Evolutionary conservation across 2,797 vertebrate genomes (phyloP).

Genomic region (Percopsis omiscomaycus): DNA sequence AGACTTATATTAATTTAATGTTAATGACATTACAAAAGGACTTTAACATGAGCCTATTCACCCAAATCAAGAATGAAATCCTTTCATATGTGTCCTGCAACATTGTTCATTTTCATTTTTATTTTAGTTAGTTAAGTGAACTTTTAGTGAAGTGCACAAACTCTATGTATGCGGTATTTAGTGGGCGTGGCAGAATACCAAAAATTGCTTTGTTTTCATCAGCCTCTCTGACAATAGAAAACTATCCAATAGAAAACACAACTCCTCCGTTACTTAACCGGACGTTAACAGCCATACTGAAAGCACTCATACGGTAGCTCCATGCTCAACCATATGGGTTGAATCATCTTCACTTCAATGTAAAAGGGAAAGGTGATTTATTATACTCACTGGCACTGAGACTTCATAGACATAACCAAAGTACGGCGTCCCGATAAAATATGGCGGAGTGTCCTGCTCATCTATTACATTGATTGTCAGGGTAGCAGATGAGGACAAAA

Average conservation of each 20-base stretch:
- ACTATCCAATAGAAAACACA: no score
- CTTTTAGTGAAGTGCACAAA: no score
- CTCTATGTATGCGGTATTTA: no score
- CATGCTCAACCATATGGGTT: no score
- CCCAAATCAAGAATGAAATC: neutral
- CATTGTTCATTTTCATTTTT: no score
- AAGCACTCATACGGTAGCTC: no score
- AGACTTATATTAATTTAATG: neutral
- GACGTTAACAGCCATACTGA: no score
- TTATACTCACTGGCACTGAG: slow-evolving; percentile 82
- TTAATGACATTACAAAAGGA: neutral
- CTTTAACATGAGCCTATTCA: neutral
- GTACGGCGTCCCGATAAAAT: slow-evolving; percentile 90
- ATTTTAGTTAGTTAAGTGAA: no score
- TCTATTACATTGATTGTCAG: slow-evolving; percentile 93
- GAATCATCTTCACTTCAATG: neutral
- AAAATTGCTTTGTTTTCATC: no score
- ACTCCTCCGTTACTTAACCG: no score
- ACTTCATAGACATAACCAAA: slow-evolving; percentile 94
- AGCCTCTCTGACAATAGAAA: no score
- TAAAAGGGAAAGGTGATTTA: neutral
- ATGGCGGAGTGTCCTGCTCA: slow-evolving; percentile 87
- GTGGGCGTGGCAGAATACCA: no score
- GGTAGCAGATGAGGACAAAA: slow-evolving; percentile 86
- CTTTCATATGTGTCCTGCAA: neutral